phyloP scores from a whole-genome alignment of 2,113 vertebrate genomes.

The rabbit (Oryctolagus cuniculus) region DNA sequence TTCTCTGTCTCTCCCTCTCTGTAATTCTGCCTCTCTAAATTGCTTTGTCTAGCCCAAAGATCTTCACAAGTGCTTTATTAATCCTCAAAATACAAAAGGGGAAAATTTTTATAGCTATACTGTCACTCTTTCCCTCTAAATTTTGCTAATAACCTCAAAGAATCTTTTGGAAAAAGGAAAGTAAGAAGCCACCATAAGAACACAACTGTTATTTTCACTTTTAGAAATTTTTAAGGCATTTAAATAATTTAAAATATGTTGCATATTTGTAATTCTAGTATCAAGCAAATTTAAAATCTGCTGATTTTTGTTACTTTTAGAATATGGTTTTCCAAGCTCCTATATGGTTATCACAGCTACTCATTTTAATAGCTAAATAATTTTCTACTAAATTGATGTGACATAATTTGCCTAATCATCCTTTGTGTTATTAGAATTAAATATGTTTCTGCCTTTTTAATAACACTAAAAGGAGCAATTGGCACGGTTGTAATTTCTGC shows the following conservation, averaged over 20 bases:
- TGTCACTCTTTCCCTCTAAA: background rate
- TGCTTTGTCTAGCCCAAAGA: background rate
- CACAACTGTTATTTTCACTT: background rate
- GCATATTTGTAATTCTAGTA: background rate
- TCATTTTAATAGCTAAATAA: slow-evolving; percentile 34
- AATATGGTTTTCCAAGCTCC: background rate
- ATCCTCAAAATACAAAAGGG: background rate
- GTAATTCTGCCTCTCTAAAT: background rate
- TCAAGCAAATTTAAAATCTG: background rate
- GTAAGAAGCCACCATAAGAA: background rate
- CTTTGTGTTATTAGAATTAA: slow-evolving; percentile 48
- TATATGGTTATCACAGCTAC: slow-evolving; percentile 15
- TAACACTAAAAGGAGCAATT: slow-evolving; percentile 1
- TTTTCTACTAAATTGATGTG: slow-evolving; percentile 36
- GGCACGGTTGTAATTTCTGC: slow-evolving; percentile 12
- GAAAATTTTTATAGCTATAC: background rate
- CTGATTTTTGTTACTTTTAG: slow-evolving; percentile 32
- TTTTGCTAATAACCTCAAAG: slow-evolving; percentile 28
- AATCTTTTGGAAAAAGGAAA: slow-evolving; percentile 14
- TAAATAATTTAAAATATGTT: slow-evolving; percentile 7
- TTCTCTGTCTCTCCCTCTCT: no score
- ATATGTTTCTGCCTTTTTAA: background rate
- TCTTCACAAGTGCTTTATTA: slow-evolving; percentile 18
- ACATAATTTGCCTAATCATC: slow-evolving; percentile 19
- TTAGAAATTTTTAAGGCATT: background rate